Evolutionary conservation across 2,888 invertebrate species (phyloP).

Genomic region (Drosophila subquinaria): DNA sequence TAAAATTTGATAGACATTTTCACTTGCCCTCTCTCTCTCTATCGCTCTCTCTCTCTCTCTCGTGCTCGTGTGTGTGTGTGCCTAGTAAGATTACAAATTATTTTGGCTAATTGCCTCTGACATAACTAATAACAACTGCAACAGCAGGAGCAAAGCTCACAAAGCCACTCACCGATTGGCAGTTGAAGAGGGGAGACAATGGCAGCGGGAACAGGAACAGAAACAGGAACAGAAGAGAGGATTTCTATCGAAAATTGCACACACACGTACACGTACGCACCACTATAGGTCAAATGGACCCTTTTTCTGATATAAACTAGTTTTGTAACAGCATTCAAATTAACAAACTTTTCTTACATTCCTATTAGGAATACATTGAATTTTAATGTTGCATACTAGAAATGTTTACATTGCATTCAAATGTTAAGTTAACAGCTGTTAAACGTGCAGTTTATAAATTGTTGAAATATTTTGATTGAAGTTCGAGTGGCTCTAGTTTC

Average conservation of each 20-base stretch:
- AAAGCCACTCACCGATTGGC: conserved; percentile 7
- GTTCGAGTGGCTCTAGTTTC: too few relatives aligned
- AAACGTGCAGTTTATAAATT: too few relatives aligned
- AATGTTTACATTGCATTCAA: too few relatives aligned
- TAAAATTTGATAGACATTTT: conserved; percentile 49
- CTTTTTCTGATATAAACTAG: too few relatives aligned
- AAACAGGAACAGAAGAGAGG: neutral
- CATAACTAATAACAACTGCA: conserved; percentile 81
- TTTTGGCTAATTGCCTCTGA: conserved; percentile 78
- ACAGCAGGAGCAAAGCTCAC: conserved; percentile 47
- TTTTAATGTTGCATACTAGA: too few relatives aligned
- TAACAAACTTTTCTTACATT: too few relatives aligned
- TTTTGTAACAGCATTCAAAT: too few relatives aligned
- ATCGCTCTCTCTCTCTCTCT: neutral
- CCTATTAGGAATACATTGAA: too few relatives aligned
- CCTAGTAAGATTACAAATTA: conserved; percentile 79
- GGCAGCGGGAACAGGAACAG: neutral
- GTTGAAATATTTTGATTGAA: too few relatives aligned
- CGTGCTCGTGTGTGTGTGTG: conserved; percentile 12
- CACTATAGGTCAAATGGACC: too few relatives aligned
- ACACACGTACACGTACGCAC: conserved; percentile 5
- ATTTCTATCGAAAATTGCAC: conserved; percentile 14
- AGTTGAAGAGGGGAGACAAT: neutral
- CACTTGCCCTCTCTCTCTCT: neutral
- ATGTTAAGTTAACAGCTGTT: too few relatives aligned